A percentile compares a stretch with the other conserved stretches of the same genome.
Evolutionary conservation across 1,140 invertebrate species (phyloP).

Genomic region (Acromyrmex charruanus): DNA sequence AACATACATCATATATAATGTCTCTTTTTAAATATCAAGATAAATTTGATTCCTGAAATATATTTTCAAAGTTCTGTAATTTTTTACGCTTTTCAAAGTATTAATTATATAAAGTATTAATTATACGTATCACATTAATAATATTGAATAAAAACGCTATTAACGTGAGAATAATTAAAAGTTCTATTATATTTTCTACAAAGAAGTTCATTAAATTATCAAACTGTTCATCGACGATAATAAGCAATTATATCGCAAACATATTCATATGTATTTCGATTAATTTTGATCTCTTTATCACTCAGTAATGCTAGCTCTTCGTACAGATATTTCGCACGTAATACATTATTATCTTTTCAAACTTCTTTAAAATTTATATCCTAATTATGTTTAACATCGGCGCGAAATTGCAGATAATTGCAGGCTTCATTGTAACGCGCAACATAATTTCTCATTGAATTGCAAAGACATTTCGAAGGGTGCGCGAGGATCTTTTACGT

Average conservation of each 20-base stretch:
- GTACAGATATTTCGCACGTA: constrained; percentile 25
- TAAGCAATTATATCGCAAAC: constrained; percentile 35
- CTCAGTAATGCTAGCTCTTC: constrained; percentile 5
- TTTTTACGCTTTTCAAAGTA: background rate
- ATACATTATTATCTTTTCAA: constrained; percentile 32
- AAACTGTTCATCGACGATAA: constrained; percentile 22
- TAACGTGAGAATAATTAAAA: background rate
- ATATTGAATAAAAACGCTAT: background rate
- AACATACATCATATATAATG: background rate
- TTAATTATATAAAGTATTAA: constrained; percentile 7
- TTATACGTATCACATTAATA: background rate
- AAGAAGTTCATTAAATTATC: constrained; percentile 5
- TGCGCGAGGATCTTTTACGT: constrained; percentile 24
- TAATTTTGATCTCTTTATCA: constrained; percentile 51
- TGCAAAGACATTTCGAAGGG: constrained; percentile 46
- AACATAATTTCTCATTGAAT: constrained; percentile 56
- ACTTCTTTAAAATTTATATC: constrained; percentile 55
- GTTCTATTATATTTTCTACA: constrained; percentile 11
- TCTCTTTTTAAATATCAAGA: background rate
- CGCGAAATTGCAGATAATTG: constrained; percentile 53
- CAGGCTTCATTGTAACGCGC: constrained; percentile 19
- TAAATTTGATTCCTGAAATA: background rate
- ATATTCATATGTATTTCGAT: constrained; percentile 44
- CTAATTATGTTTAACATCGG: constrained; percentile 52
- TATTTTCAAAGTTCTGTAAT: background rate